Evolutionary conservation across 2,797 vertebrate species (phyloP).

Genomic region (Anisognathus igniventris): DNA sequence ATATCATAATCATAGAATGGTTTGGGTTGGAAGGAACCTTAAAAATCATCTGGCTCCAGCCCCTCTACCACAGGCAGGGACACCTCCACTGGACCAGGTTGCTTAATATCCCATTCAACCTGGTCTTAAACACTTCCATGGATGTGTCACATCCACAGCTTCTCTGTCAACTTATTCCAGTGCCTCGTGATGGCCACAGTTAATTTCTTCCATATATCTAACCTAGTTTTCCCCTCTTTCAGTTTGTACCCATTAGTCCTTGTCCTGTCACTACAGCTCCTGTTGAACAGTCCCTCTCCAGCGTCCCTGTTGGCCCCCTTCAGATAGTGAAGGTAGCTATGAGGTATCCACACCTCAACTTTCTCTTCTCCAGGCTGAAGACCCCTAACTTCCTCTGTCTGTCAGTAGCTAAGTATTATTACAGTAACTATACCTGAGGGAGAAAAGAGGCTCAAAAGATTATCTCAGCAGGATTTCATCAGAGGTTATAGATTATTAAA

Average conservation of each 20-base stretch:
- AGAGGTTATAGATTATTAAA: background rate
- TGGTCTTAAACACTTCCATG: background rate
- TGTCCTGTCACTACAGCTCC: background rate
- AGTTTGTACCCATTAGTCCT: background rate
- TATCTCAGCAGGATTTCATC: background rate
- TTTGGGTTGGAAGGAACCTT: background rate
- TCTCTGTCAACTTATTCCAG: background rate
- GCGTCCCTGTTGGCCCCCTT: background rate
- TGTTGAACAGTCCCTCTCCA: background rate
- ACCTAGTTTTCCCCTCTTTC: background rate
- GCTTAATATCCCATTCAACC: background rate
- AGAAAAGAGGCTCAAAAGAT: background rate
- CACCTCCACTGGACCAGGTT: background rate
- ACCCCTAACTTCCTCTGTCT: background rate
- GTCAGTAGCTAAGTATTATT: background rate
- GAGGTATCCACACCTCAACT: background rate
- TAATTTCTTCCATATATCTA: background rate
- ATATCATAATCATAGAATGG: background rate
- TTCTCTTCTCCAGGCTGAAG: background rate
- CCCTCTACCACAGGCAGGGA: rapidly evolving
- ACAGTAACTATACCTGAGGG: background rate
- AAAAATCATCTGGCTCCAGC: background rate
- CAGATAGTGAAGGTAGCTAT: background rate
- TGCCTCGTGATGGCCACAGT: background rate
- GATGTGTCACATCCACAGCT: background rate